A percentile compares a stretch with the other conserved stretches of the same genome.
These are phyloP conservation scores for Antheraea mylitta DNA, from an alignment of 1,140 invertebrate genomes.

Conservation along the genomic window DNA sequence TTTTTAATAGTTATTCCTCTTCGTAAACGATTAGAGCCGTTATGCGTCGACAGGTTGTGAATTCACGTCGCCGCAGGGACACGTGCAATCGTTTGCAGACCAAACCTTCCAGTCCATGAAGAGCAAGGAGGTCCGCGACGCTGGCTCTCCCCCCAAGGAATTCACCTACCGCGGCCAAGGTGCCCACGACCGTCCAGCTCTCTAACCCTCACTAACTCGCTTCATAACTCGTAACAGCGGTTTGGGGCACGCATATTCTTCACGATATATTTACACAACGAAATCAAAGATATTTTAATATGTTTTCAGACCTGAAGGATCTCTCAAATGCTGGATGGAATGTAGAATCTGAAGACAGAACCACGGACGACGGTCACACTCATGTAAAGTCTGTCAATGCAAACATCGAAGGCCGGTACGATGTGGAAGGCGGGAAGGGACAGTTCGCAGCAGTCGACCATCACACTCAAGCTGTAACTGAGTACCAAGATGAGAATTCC, in stretches of 20 bases:
- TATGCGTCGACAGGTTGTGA: conserved; percentile 67
- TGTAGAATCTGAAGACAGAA: conserved; percentile 69
- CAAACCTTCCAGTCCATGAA: conserved; percentile 88
- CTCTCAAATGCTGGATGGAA: conserved; percentile 73
- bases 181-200: conserved; percentile 45
- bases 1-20: background rate
- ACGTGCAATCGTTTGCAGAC: conserved; percentile 84
- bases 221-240: conserved; percentile 62
- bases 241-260: background rate
- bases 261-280: background rate
- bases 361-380: conserved; percentile 70
- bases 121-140: conserved; percentile 87
- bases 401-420: conserved; percentile 77
- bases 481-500: conserved; percentile 82
- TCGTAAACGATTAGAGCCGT: conserved; percentile 31
- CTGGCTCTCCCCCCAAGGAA: conserved; percentile 85
- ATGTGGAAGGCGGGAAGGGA: conserved; percentile 80
- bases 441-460: conserved; percentile 81
- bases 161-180: conserved; percentile 76
- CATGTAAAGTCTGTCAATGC: conserved; percentile 62
- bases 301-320: conserved; percentile 70
- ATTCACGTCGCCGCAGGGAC: conserved; percentile 75
- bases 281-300: background rate
- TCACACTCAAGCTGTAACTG: conserved; percentile 78
- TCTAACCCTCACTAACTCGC: conserved; percentile 62